A percentile compares a stretch with the other conserved stretches of the same genome.
phyloP scores from a whole-genome alignment of 1,140 invertebrate species.

The Meloidogyne hapla region DNA sequence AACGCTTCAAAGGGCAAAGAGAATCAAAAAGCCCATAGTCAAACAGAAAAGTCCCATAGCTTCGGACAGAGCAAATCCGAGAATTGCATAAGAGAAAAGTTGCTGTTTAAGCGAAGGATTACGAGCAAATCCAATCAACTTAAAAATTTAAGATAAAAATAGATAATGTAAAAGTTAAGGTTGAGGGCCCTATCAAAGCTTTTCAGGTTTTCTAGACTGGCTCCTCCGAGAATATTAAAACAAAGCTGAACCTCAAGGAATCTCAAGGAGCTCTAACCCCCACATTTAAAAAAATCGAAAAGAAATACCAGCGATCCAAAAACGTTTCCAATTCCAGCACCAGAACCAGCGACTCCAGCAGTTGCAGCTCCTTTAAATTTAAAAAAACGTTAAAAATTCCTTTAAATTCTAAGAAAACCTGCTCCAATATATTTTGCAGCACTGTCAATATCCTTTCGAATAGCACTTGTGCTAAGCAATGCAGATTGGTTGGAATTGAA shows the following conservation, averaged over 20 bases:
- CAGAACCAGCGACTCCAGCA: constrained; percentile 96
- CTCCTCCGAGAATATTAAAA: too few species aligned
- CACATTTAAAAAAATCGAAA: not conserved
- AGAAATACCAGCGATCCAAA: constrained; percentile 83
- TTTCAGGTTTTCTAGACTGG: too few species aligned
- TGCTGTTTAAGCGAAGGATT: constrained; percentile 98
- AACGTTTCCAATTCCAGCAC: constrained; percentile 77
- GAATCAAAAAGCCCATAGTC: constrained; percentile 99
- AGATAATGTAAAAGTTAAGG: too few species aligned
- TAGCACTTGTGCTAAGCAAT: constrained; percentile 65
- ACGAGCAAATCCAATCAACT: constrained; percentile 68
- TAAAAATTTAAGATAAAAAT: not conserved
- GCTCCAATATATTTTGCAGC: constrained; percentile 99
- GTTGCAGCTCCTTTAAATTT: constrained; percentile 78
- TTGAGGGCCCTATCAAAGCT: too few species aligned
- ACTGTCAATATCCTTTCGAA: constrained; percentile 94
- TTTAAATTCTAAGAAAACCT: constrained; percentile 65
- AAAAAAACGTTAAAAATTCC: not conserved
- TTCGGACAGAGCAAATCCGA: constrained; percentile 91
- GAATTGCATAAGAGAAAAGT: constrained; percentile 73
- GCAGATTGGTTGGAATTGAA: not conserved
- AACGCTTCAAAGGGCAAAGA: constrained; percentile 87
- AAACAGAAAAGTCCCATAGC: constrained; percentile 99
- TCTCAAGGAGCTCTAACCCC: not conserved
- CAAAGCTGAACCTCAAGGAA: too few species aligned